These are phyloP conservation scores for Cassiopea andromeda DNA, from an alignment of 30 jellyfish, hydroid and myxozoan species.

Conservation along the genomic window DNA sequence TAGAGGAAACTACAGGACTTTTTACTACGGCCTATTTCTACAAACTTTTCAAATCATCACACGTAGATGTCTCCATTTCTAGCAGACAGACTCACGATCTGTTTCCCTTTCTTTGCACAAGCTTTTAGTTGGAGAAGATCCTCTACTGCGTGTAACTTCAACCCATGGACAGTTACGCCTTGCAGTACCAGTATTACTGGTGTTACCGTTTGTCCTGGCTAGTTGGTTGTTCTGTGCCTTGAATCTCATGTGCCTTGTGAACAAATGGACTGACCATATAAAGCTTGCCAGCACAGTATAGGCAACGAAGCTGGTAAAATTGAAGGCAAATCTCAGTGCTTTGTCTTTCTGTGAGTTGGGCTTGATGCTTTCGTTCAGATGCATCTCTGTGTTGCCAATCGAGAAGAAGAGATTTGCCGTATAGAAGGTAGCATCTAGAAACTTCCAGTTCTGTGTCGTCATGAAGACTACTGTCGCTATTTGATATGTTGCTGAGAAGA, in stretches of 20 bases:
- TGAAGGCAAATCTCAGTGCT: slow-evolving; percentile 75
- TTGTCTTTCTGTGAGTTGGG: slow-evolving; percentile 84
- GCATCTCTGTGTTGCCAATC: slow-evolving; percentile 88
- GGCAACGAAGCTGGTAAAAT: slow-evolving; percentile 72
- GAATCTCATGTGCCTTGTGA: slow-evolving; percentile 98
- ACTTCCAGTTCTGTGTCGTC: slow-evolving; percentile 89
- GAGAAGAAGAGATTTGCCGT: slow-evolving; percentile 83
- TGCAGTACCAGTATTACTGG: slow-evolving; percentile 43
- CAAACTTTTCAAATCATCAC: too few relatives aligned
- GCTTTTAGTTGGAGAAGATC: slow-evolving; percentile 96
- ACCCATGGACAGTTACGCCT: slow-evolving; percentile 91
- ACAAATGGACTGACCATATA: slow-evolving; percentile 96
- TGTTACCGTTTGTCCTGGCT: slow-evolving; percentile 85
- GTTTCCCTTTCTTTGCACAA: slow-evolving; percentile 86
- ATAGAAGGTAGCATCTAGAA: slow-evolving; percentile 68
- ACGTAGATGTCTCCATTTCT: background rate
- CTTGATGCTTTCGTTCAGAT: slow-evolving; percentile 53
- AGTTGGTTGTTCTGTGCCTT: slow-evolving; percentile 95
- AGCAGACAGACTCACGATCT: slow-evolving; percentile 98
- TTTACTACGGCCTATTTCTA: too few relatives aligned
- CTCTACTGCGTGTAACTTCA: slow-evolving; percentile 91
- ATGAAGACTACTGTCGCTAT: slow-evolving; percentile 72
- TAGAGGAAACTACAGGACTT: too few relatives aligned
- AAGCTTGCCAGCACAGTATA: slow-evolving; percentile 85
- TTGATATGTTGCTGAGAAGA: slow-evolving; percentile 67